A percentile compares a stretch with the other conserved stretches of the same genome.
phyloP scores from a whole-genome alignment of 2,888 invertebrate species.

The Apamea anceps region DNA sequence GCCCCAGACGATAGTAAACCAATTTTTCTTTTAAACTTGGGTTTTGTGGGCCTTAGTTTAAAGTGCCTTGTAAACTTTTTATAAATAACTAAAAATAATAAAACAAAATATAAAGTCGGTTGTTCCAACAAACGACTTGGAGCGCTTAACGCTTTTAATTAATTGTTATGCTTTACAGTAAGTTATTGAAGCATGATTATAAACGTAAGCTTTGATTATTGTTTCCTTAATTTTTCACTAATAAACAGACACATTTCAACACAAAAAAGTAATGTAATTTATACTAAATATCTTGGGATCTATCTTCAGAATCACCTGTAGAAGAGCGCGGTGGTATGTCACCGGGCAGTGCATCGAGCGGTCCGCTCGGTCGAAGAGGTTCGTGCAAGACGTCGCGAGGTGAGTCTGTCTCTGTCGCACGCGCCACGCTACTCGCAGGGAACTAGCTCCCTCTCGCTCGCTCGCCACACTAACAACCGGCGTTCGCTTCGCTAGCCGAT shows the following conservation, averaged over 20 bases:
- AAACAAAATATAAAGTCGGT: slow-evolving; percentile 18
- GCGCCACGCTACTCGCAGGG: slow-evolving; percentile 37
- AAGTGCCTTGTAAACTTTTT: not conserved
- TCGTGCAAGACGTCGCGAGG: slow-evolving; percentile 97
- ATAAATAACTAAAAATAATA: not conserved
- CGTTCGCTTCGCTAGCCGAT: slow-evolving; percentile 70
- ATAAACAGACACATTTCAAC: slow-evolving; percentile 23
- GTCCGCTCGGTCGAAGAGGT: slow-evolving; percentile 94
- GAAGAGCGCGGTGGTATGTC: slow-evolving; percentile 94
- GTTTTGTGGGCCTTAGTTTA: not conserved
- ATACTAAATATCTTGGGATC: slow-evolving; percentile 14
- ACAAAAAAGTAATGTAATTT: not conserved
- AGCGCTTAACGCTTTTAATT: slow-evolving; percentile 57
- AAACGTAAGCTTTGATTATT: slow-evolving; percentile 47
- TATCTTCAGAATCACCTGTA: slow-evolving; percentile 91
- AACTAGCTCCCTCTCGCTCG: slow-evolving; percentile 62
- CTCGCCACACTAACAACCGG: slow-evolving; percentile 71
- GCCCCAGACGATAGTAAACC: not conserved
- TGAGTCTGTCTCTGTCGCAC: slow-evolving; percentile 82
- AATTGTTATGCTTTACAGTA: slow-evolving; percentile 28
- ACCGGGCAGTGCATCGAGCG: slow-evolving; percentile 92
- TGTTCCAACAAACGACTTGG: slow-evolving; percentile 24
- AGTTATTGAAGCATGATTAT: slow-evolving; percentile 52
- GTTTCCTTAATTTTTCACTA: slow-evolving; percentile 39
- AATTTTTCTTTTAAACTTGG: too few relatives aligned